Evolutionary conservation across 2,888 invertebrate genomes (phyloP).

Genomic region (Trachelus troglodyta): DNA sequence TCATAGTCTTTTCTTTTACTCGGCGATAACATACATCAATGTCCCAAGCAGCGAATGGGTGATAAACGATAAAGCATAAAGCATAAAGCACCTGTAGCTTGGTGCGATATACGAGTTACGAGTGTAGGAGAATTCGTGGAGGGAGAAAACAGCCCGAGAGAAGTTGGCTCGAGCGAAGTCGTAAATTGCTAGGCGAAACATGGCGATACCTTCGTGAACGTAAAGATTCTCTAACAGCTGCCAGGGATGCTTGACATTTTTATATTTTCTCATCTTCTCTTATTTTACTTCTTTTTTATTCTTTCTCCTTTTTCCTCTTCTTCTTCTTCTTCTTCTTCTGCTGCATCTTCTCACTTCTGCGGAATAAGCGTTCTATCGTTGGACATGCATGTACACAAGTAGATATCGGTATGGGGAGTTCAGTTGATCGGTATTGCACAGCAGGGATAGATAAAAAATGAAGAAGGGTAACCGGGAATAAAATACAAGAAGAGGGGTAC

Average conservation of each 20-base stretch:
- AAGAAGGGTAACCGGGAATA: constrained; percentile 2
- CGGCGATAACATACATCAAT: background rate
- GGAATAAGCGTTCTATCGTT: background rate
- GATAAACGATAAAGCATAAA: background rate
- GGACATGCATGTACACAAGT: background rate
- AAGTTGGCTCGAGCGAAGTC: background rate
- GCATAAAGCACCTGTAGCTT: background rate
- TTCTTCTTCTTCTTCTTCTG: no score
- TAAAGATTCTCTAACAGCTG: background rate
- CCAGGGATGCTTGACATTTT: background rate
- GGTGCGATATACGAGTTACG: background rate
- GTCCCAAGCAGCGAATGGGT: background rate
- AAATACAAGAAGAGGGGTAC: constrained; percentile 8
- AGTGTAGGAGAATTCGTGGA: background rate
- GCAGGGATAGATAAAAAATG: background rate
- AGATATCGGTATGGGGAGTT: background rate
- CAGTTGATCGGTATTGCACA: background rate
- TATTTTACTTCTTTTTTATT: background rate
- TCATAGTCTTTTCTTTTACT: background rate
- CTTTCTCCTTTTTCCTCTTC: background rate
- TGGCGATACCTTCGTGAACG: background rate
- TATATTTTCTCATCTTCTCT: background rate
- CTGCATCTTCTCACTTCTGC: background rate
- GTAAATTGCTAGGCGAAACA: background rate
- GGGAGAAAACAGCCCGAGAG: constrained; percentile 3